These are phyloP conservation scores for Steinernema khuongi DNA, from an alignment of 1,140 invertebrate genomes.

Conservation along the genomic window DNA sequence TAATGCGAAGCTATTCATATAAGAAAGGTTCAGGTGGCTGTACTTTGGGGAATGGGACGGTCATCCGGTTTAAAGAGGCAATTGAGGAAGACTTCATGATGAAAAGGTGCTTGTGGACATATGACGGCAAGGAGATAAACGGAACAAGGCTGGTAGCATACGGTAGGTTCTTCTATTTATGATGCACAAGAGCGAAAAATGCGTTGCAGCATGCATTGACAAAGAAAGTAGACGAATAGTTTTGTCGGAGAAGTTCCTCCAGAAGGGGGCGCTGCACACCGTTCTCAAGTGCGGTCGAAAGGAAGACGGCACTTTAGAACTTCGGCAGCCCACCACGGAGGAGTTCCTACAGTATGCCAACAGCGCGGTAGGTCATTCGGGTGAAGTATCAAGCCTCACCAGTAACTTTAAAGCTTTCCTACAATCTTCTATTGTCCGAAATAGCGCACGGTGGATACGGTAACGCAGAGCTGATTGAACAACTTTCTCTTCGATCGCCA, in stretches of 20 bases:
- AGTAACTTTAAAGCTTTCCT: neutral
- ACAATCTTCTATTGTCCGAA: neutral
- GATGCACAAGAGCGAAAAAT: neutral
- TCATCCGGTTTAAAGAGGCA: neutral
- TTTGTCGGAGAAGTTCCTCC: neutral
- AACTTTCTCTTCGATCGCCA: neutral
- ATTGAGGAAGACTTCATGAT: neutral
- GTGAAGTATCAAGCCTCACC: neutral
- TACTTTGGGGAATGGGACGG: neutral
- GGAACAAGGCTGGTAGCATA: neutral
- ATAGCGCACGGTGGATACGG: neutral
- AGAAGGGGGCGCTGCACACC: neutral
- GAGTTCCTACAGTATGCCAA: slow-evolving; percentile 10
- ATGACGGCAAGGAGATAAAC: neutral
- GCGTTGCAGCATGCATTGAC: neutral
- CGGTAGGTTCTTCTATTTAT: neutral
- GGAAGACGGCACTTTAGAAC: neutral
- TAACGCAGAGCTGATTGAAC: neutral
- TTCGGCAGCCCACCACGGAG: neutral
- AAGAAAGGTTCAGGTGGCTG: neutral
- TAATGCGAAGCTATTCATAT: neutral
- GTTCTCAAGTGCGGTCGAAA: neutral
- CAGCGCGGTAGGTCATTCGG: neutral
- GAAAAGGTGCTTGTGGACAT: neutral
- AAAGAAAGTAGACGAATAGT: neutral